Base-by-base conservation (phyloP, 2,888 invertebrate species). In the Acholoe squamosa region DNA sequence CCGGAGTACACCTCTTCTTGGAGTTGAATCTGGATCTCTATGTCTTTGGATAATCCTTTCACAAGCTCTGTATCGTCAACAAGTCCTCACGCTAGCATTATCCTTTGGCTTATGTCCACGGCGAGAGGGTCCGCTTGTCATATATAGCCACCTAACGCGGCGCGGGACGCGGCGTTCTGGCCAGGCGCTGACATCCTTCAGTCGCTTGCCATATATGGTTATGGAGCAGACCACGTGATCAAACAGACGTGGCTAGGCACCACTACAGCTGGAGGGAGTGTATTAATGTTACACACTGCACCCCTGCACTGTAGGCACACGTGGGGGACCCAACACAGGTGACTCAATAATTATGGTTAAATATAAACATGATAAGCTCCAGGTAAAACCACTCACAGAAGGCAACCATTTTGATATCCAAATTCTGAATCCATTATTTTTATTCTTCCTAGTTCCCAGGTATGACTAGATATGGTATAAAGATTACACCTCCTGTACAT, bases 231-330 rank as follows among this genome's bases (percentile, higher is more conserved):
- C 25, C 71, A 71, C 71, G 71, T 71, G 71, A 71, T 19, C 61
- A 61, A 61, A 61, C 71, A 71, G 71, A 71, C 28, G 71, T 16
- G 25, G 71, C 71, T 61, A 19, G 71, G 71, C 31, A 71, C 71
- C 71, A 14, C 14, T 25, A 3, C 22, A n/a, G 61, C 61, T 61
- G 61, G n/a, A 61, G 61, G 61, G 61, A 61, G 61, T n/a, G 61
- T 22, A 19, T 54, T 10, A 54, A 10, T 61, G 61, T n/a, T 43
- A 43, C 43, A 43, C 43, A 43, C 43, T 43, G 10, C 43, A n/a
- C n/a, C n/a, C n/a, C n/a, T n/a, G n/a, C n/a, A n/a, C n/a, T n/a
- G 54, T 14, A 10, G 54, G 22, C 61, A n/a, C 61, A 61, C 61
- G 61, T 61, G 61, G 61, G 61, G 19, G 5, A 12, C 61, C 61